Evolutionary conservation across 2,888 invertebrate species (phyloP).

Genomic region (Yponomeuta evonymella): DNA sequence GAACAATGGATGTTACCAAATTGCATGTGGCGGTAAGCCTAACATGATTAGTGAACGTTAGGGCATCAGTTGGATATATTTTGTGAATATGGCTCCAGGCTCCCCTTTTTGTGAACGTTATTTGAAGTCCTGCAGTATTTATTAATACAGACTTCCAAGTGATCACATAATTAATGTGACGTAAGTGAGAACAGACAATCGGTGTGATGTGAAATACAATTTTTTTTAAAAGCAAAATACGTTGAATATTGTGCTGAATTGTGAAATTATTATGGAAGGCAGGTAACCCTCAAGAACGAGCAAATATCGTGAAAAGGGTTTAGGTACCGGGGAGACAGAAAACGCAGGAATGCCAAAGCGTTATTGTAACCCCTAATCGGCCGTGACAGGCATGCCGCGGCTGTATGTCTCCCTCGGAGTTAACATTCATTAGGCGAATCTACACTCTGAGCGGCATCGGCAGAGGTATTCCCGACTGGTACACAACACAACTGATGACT

Average conservation of each 20-base stretch:
- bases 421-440: not conserved
- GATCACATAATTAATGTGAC: too few species aligned
- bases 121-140: too few species aligned
- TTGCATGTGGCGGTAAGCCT: not conserved
- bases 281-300: not conserved
- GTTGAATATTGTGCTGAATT: too few species aligned
- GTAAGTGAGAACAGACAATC: too few species aligned
- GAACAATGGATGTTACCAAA: not conserved
- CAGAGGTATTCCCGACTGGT: not conserved
- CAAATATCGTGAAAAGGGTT: not conserved
- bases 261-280: not conserved
- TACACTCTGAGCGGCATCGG: not conserved
- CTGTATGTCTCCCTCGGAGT: slow-evolving; percentile 1
- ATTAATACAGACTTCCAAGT: too few species aligned
- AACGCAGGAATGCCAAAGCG: not conserved
- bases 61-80: not conserved
- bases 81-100: not conserved
- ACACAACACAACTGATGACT: not conserved
- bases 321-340: not conserved
- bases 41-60: not conserved
- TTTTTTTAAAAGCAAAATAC: too few species aligned
- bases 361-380: not conserved
- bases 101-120: too few species aligned
- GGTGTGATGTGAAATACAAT: too few species aligned
- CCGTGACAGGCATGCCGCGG: not conserved